Evolutionary conservation across 2,797 vertebrate species (phyloP).

Genomic region (Acridotheres tristis): DNA sequence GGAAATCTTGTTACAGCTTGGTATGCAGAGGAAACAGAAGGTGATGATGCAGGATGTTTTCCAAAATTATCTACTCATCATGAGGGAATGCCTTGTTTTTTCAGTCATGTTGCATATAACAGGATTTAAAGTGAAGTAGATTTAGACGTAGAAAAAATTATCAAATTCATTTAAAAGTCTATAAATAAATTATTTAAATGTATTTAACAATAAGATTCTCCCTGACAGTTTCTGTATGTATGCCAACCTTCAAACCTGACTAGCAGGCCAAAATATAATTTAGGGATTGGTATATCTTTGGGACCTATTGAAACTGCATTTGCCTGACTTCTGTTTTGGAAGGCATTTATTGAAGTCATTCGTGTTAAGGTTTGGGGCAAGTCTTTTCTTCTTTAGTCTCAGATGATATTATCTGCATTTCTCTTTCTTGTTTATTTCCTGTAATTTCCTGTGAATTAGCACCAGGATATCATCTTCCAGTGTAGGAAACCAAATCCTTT

Average conservation of each 20-base stretch:
- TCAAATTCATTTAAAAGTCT: background rate
- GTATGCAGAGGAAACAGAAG: accelerated
- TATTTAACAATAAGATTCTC: background rate
- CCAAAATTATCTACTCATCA: background rate
- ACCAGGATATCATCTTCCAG: background rate
- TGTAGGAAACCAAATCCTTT: background rate
- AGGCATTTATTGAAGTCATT: background rate
- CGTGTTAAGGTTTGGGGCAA: background rate
- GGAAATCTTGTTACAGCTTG: background rate
- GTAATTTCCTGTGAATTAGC: slow-evolving; percentile 1
- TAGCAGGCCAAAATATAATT: background rate
- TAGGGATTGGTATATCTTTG: background rate
- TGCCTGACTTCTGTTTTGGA: background rate
- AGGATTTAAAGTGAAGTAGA: background rate
- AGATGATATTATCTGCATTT: background rate
- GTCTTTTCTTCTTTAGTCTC: background rate
- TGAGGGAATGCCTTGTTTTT: background rate
- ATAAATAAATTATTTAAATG: background rate
- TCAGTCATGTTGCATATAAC: background rate
- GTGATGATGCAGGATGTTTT: background rate
- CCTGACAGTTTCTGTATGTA: background rate
- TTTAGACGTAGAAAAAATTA: background rate
- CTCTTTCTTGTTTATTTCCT: background rate
- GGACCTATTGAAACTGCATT: background rate
- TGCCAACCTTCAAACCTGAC: background rate